These are phyloP conservation scores for Apotomis capreana DNA, from an alignment of 2,888 invertebrate genomes.

Conservation along the genomic window DNA sequence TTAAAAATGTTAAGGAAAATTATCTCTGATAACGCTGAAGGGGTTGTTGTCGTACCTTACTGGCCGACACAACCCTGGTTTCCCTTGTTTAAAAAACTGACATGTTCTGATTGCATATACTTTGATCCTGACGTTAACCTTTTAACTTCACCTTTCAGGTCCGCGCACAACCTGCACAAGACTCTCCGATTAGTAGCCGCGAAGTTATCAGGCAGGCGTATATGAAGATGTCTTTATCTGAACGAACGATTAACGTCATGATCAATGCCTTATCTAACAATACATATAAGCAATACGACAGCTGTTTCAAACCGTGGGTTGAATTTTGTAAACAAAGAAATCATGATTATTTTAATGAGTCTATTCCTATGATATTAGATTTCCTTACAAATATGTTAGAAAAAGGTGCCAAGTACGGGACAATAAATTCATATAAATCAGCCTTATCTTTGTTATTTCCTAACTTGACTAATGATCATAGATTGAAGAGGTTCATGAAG, in stretches of 20 bases:
- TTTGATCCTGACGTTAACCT: background rate
- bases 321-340: no score
- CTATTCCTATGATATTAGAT: background rate
- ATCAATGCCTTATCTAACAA: background rate
- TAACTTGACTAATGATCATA: background rate
- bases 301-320: no score
- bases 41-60: constrained; percentile 37
- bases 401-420: constrained; percentile 1
- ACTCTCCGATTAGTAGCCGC: background rate
- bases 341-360: background rate
- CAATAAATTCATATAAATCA: constrained; percentile 1
- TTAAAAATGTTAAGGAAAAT: background rate
- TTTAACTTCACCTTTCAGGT: background rate
- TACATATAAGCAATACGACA: background rate
- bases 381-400: background rate
- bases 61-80: constrained; percentile 52
- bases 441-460: background rate
- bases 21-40: background rate
- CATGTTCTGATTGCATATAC: constrained; percentile 19
- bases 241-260: background rate
- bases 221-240: background rate
- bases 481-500: background rate
- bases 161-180: constrained; percentile 1
- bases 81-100: constrained; percentile 45
- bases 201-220: constrained; percentile 7